phyloP scores from a whole-genome alignment of 2,797 vertebrate genomes.

The Manis javanica region DNA sequence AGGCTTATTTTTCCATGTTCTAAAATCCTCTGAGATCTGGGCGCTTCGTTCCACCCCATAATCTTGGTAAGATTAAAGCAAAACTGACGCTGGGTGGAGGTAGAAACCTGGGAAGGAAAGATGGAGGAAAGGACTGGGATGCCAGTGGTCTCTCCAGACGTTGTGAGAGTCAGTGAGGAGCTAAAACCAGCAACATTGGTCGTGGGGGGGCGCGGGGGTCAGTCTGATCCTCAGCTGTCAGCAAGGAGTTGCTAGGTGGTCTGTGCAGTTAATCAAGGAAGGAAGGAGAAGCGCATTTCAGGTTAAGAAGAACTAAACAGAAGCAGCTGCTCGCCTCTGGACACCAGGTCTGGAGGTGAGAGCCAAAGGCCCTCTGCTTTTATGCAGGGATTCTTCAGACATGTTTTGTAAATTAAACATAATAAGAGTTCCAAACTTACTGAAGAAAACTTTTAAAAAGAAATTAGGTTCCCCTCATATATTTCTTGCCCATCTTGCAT shows the following conservation, averaged over 20 bases:
- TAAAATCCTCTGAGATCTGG: not conserved
- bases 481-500: not conserved
- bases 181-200: not conserved
- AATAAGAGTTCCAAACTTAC: not conserved
- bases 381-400: not conserved
- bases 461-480: not conserved
- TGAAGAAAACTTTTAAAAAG: not conserved
- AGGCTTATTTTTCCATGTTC: not conserved
- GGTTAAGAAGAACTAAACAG: not conserved
- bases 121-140: not conserved
- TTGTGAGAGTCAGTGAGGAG: not conserved
- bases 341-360: not conserved
- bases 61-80: not conserved
- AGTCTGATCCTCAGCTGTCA: not conserved
- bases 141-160: not conserved
- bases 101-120: not conserved
- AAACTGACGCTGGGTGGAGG: not conserved
- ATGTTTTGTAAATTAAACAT: not conserved
- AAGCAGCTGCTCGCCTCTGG: not conserved
- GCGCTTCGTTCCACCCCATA: not conserved
- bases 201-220: fast-evolving
- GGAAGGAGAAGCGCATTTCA: not conserved
- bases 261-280: not conserved
- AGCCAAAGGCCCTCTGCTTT: not conserved
- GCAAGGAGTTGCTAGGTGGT: not conserved